Base-by-base conservation (phyloP, 2,113 vertebrate genomes). In the Tragelaphus scriptus region DNA sequence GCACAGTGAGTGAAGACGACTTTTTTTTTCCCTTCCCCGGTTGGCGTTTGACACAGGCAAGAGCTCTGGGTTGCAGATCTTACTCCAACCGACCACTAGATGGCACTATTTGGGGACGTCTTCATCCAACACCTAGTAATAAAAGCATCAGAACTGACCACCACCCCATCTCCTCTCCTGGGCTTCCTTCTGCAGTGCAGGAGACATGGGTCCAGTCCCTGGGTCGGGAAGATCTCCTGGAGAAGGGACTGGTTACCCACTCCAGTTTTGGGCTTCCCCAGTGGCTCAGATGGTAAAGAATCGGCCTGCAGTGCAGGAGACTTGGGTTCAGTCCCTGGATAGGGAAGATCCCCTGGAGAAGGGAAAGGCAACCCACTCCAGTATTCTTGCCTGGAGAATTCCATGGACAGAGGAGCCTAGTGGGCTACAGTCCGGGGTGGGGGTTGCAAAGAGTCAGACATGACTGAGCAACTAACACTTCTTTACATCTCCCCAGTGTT, bases 21-120 rank as follows among this genome's bases (percentile, higher is more conserved):
- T 8, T 68, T n/a, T 1, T 7, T 30, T 11, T 68, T 36, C 40
- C 61, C 14, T 51, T 10, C 26, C 19, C 17, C 2, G 25, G 9
- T 30, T 65, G 79, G 25, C 11, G 15, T 4, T 30, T 16, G 51
- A 56, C 68, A 0, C 65, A 17, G 61, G 19, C 25, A 51, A n/a
- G 63, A 51, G 30, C 21, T 15, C 65, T 40, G 95, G 36, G 51
- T 77, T 49, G 58, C 44, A 8, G 56, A 17, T 28, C 25, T 65
- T 93, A 79, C 91, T 58, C 55, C 53, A 87, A 21, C 1, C 19
- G 30, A 40, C 95, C 98, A 90, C 91, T 58, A 97, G 97, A 81
- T 91, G 98, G 96, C 82, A 40, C 11, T 90, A n/a, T 63, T 56
- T 61, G 32, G 59, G 17, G n/a, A 65, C 0, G 7, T n/a, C 14